These are phyloP conservation scores for Netelia virgata DNA, from an alignment of 2,888 invertebrate genomes.

Conservation along the genomic window DNA sequence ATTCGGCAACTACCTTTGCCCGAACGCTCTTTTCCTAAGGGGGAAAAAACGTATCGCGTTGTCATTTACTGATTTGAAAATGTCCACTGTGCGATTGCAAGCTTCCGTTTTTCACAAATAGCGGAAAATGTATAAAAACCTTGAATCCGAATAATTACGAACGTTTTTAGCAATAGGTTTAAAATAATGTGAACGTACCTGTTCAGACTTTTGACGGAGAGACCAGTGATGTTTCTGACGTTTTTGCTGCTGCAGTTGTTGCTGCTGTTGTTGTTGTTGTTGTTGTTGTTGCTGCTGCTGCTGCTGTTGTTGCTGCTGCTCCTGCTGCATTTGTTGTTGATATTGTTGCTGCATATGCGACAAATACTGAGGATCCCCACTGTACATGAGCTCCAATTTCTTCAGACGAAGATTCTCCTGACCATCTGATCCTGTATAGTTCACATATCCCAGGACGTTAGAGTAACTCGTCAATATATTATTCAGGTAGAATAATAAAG, in stretches of 20 bases:
- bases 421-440: constrained; percentile 76
- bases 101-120: no score
- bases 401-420: constrained; percentile 81
- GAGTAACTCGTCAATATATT: neutral
- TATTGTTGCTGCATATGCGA: constrained; percentile 75
- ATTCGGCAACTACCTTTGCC: constrained; percentile 67
- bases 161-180: neutral
- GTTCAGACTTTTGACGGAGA: constrained; percentile 67
- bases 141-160: neutral
- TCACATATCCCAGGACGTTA: neutral
- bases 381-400: constrained; percentile 77
- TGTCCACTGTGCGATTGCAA: no score
- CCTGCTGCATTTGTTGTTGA: constrained; percentile 73
- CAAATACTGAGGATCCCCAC: constrained; percentile 74
- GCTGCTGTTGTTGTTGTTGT: constrained; percentile 72
- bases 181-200: constrained; percentile 57
- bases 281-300: constrained; percentile 79
- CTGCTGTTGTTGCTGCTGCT: constrained; percentile 72
- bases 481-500: neutral
- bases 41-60: neutral
- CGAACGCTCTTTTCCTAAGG: constrained; percentile 65
- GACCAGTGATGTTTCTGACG: constrained; percentile 77
- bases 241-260: constrained; percentile 76
- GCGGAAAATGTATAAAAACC: neutral
- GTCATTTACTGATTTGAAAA: no score